These are phyloP conservation scores for Picathartes gymnocephalus DNA, from an alignment of 2,113 vertebrate species.

Conservation along the genomic window DNA sequence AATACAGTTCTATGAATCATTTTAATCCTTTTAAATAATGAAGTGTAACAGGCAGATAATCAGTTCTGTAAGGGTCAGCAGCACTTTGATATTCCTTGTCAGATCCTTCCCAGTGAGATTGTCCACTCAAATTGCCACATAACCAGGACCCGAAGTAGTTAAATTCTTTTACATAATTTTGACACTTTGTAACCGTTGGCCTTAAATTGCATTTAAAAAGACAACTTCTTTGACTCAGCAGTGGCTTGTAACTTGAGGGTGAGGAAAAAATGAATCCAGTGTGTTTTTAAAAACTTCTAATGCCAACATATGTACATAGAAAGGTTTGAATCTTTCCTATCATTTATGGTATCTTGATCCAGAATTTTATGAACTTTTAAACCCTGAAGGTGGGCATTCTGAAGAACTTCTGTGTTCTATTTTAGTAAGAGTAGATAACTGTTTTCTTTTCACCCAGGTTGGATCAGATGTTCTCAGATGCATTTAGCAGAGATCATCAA, in stretches of 20 bases:
- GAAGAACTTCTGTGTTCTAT: not conserved
- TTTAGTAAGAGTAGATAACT: not conserved
- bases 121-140: not conserved
- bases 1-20: not conserved
- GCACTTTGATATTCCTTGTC: not conserved
- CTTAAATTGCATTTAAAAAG: not conserved
- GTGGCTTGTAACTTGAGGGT: not conserved
- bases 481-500: slow-evolving; percentile 94
- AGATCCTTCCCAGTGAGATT: not conserved
- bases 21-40: not conserved
- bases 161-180: not conserved
- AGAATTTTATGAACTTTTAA: not conserved
- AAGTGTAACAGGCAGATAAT: not conserved
- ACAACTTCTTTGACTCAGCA: not conserved
- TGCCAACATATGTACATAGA: not conserved
- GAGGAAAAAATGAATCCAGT: not conserved
- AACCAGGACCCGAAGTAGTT: not conserved
- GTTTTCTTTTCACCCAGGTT: slow-evolving; percentile 70
- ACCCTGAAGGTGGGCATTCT: not conserved
- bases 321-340: not conserved
- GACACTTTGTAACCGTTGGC: not conserved
- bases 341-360: not conserved
- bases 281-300: not conserved
- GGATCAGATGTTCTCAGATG: slow-evolving; percentile 98
- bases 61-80: not conserved